Evolutionary conservation across 2,797 vertebrate species (phyloP).

Genomic region (Taeniopygia guttata): DNA sequence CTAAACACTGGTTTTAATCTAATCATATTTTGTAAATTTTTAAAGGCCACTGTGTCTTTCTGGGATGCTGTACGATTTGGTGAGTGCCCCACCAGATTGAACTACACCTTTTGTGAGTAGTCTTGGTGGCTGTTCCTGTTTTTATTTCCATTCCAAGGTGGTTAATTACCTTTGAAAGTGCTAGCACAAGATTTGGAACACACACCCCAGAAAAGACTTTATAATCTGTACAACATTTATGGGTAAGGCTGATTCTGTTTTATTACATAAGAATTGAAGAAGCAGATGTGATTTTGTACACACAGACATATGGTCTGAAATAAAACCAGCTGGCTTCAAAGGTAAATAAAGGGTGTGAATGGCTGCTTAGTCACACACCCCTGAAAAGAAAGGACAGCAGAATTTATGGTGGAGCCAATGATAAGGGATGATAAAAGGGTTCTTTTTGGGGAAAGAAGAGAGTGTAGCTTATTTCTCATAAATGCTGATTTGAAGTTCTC

Average conservation of each 20-base stretch:
- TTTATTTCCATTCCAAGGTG: background rate
- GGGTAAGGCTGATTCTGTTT: background rate
- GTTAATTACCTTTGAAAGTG: background rate
- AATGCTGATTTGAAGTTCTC: background rate
- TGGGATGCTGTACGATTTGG: background rate
- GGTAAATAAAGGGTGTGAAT: background rate
- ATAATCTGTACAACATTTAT: background rate
- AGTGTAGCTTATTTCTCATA: background rate
- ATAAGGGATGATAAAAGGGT: background rate
- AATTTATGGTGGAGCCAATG: background rate
- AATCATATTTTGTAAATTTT: background rate
- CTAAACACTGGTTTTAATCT: background rate
- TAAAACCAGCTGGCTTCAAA: background rate
- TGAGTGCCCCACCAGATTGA: background rate
- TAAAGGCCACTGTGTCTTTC: background rate
- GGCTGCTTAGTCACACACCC: background rate
- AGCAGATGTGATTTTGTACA: background rate
- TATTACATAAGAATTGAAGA: background rate
- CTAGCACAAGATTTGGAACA: background rate
- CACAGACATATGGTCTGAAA: background rate
- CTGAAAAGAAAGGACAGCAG: background rate
- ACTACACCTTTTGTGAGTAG: background rate
- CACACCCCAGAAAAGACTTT: background rate
- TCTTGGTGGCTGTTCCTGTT: background rate
- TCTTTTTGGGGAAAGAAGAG: background rate